These are phyloP conservation scores for Nycticryphes semicollaris DNA, from an alignment of 2,113 vertebrate species.

Conservation along the genomic window DNA sequence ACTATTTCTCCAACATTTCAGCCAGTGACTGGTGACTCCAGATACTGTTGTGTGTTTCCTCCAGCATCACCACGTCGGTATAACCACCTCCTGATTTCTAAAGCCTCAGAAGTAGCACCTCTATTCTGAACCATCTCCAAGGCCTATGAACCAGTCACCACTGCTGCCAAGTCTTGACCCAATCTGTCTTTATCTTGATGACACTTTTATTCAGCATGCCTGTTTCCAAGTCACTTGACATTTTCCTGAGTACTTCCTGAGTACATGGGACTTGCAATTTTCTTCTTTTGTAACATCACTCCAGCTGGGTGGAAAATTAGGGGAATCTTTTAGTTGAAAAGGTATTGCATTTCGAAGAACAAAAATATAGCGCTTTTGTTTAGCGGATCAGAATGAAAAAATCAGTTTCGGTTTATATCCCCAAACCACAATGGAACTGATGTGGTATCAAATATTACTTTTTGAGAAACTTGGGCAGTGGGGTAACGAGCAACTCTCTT, in stretches of 20 bases:
- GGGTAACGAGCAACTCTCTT: background rate
- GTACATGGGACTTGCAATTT: background rate
- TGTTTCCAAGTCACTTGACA: conserved; percentile 6
- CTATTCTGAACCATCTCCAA: background rate
- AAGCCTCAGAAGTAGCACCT: background rate
- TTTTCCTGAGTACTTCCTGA: background rate
- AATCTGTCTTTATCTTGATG: background rate
- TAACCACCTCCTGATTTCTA: background rate
- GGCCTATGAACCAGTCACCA: background rate
- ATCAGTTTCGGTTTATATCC: background rate
- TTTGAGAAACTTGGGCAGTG: background rate
- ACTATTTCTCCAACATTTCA: background rate
- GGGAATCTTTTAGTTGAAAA: background rate
- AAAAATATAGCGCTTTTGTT: background rate
- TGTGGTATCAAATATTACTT: background rate
- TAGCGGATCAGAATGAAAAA: background rate
- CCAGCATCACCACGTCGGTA: background rate
- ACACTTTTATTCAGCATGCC: background rate
- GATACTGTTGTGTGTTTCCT: background rate
- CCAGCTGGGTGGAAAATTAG: background rate
- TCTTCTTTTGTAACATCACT: background rate
- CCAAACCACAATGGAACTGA: background rate
- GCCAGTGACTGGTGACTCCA: background rate
- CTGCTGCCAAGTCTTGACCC: background rate
- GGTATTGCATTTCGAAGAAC: background rate